Percentiles rank a stretch among this genome's conserved stretches.
phyloP scores from a whole-genome alignment of 2,888 invertebrate species.

The Lepidonotus clava region DNA sequence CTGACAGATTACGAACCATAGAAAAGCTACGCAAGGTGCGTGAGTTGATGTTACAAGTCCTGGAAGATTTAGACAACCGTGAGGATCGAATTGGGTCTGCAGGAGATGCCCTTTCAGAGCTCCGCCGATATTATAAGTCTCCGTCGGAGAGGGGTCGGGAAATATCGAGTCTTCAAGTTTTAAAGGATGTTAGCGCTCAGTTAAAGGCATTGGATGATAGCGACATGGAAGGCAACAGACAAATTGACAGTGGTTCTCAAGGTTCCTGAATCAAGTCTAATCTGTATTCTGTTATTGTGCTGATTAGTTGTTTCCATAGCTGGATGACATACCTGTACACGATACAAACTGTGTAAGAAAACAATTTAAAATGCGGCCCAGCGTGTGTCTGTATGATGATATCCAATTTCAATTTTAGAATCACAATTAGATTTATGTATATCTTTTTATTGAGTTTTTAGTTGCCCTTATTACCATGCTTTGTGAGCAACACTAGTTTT shows the following conservation, averaged over 20 bases:
- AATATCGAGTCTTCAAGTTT: neutral
- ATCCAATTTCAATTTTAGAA: too few relatives aligned
- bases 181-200: neutral
- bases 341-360: too few relatives aligned
- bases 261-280: too few relatives aligned
- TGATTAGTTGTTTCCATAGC: too few relatives aligned
- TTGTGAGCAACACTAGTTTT: too few relatives aligned
- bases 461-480: too few relatives aligned
- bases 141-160: neutral
- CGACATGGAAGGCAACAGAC: neutral
- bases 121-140: neutral
- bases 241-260: neutral
- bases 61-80: neutral
- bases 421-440: too few relatives aligned
- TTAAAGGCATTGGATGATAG: neutral
- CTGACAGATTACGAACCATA: neutral
- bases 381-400: too few relatives aligned
- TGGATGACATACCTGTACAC: too few relatives aligned
- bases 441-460: too few relatives aligned
- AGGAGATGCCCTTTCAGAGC: neutral
- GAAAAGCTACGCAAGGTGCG: neutral
- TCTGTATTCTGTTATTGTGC: too few relatives aligned
- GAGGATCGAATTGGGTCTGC: neutral
- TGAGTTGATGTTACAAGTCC: neutral
- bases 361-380: too few relatives aligned